phyloP scores from a whole-genome alignment of 2,888 invertebrate genomes.

The Calameuta pallipes region DNA sequence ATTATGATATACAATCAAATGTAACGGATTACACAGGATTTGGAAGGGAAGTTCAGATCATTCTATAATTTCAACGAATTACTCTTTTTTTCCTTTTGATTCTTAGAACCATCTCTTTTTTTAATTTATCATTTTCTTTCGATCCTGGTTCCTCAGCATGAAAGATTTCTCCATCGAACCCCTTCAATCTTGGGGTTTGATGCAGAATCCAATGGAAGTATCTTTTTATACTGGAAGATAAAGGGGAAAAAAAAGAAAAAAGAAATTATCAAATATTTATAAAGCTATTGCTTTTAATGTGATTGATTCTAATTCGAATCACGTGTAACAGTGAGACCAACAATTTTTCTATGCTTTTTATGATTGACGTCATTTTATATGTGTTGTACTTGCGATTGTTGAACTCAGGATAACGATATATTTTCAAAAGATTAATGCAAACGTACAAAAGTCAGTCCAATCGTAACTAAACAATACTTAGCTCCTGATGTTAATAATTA shows the following conservation, averaged over 20 bases:
- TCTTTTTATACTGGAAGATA: neutral
- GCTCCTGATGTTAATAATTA: neutral
- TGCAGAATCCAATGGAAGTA: neutral
- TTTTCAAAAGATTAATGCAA: neutral
- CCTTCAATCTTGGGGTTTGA: neutral
- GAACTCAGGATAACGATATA: neutral
- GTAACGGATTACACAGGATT: conserved; percentile 2
- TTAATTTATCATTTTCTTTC: neutral
- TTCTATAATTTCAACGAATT: neutral
- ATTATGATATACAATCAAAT: conserved; percentile 11
- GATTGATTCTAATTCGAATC: neutral
- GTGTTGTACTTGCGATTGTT: neutral
- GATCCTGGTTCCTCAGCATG: neutral
- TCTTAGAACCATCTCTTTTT: neutral
- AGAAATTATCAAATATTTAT: neutral
- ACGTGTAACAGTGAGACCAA: neutral
- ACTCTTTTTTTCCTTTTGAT: neutral
- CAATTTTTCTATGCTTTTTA: neutral
- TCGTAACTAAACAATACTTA: neutral
- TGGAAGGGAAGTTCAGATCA: neutral
- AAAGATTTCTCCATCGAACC: neutral
- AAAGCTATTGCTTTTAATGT: neutral
- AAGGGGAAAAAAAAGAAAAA: no score
- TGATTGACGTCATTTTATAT: neutral
- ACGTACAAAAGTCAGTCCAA: neutral